Conservation (phyloP, 2,797 vertebrate genomes). For the Poliocrania exsul region DNA sequence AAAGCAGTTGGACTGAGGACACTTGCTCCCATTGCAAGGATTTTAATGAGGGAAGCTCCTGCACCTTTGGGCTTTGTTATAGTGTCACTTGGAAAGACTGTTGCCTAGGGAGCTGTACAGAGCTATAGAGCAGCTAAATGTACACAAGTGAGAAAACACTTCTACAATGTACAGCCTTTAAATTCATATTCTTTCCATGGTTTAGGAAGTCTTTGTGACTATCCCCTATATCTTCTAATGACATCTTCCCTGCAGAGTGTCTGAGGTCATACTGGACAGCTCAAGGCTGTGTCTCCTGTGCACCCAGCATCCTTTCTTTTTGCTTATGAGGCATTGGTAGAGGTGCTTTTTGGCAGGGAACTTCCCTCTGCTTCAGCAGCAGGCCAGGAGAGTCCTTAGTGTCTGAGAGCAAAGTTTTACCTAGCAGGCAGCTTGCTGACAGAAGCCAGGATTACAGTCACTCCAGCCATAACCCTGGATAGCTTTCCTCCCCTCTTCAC, state of each 20-base stretch:
- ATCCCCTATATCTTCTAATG: background rate
- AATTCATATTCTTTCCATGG: background rate
- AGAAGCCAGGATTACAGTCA: background rate
- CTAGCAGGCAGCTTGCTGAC: background rate
- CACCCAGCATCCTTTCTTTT: background rate
- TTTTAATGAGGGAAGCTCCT: background rate
- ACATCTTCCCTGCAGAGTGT: background rate
- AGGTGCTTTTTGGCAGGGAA: background rate
- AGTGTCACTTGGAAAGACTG: constrained; percentile 42
- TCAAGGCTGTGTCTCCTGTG: background rate
- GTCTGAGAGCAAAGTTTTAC: background rate
- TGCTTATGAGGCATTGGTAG: background rate
- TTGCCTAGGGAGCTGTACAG: constrained; percentile 47
- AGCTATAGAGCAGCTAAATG: background rate
- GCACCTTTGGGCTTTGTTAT: constrained; percentile 27
- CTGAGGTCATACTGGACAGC: background rate
- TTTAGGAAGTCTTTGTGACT: background rate
- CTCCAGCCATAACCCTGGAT: background rate
- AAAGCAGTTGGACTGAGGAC: background rate
- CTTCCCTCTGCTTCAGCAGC: background rate
- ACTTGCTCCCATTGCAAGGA: background rate
- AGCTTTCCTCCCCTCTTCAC: background rate
- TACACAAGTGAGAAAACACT: background rate
- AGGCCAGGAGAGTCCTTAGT: background rate
- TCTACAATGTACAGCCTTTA: background rate